Conservation (phyloP, 2,797 vertebrate species). For the Streptopelia turtur region DNA sequence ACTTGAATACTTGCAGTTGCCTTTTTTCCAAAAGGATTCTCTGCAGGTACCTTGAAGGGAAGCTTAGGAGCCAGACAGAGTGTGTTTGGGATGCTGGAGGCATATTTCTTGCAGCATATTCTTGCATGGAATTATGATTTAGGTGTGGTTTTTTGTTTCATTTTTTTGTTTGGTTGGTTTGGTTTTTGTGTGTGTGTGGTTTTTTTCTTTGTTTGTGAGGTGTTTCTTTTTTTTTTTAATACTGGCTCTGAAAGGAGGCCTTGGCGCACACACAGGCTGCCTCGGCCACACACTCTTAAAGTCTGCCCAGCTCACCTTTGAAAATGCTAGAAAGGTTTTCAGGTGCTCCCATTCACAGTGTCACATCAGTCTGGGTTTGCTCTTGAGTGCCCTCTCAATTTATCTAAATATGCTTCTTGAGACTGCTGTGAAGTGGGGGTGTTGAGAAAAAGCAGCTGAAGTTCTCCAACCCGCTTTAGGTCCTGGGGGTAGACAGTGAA, state of each 20-base stretch:
- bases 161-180: too few species aligned
- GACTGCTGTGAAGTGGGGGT: rapidly evolving
- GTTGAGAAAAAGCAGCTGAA: background rate
- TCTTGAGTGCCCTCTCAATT: background rate
- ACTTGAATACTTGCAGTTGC: background rate
- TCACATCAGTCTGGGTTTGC: background rate
- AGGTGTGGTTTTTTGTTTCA: background rate
- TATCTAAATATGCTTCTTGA: background rate
- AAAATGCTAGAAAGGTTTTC: background rate
- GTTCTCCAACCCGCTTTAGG: background rate
- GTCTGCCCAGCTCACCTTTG: background rate
- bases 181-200: too few species aligned
- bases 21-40: background rate
- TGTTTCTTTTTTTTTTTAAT: background rate
- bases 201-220: too few species aligned
- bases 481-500: background rate
- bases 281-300: background rate
- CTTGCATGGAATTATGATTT: background rate
- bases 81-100: background rate
- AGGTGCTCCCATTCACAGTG: background rate
- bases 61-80: background rate
- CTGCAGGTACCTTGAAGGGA: background rate
- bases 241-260: background rate
- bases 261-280: rapidly evolving
- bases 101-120: background rate